phyloP scores from a whole-genome alignment of 2,797 vertebrate species.

The Simalia tracyae region DNA sequence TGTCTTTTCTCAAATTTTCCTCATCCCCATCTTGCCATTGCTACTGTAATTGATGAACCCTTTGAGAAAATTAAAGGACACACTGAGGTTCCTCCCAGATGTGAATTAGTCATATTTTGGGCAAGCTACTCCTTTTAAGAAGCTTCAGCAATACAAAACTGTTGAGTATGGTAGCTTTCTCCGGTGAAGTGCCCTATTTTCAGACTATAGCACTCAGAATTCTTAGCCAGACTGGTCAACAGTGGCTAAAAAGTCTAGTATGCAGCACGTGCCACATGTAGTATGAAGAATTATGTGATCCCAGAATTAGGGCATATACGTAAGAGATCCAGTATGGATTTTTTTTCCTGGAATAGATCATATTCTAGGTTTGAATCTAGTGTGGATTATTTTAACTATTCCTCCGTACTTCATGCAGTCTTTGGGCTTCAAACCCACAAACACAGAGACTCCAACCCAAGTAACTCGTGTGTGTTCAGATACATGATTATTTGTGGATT shows the following conservation, averaged over 20 bases:
- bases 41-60: background rate
- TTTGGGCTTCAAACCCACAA: background rate
- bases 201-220: background rate
- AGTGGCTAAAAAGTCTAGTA: background rate
- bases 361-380: background rate
- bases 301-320: background rate
- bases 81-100: constrained; percentile 62
- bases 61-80: constrained; percentile 69
- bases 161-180: background rate
- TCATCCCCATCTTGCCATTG: background rate
- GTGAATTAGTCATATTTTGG: constrained; percentile 28
- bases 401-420: background rate
- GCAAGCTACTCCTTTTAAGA: background rate
- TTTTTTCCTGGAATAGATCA: background rate
- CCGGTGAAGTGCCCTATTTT: background rate
- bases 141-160: background rate
- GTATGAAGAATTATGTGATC: background rate
- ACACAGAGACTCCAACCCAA: background rate
- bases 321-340: background rate
- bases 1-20: background rate
- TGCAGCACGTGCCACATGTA: background rate
- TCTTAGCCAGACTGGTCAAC: background rate
- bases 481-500: background rate
- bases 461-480: background rate
- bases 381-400: background rate